Conservation (phyloP, 2,113 vertebrate genomes). For the Bostrychus sinensis region DNA sequence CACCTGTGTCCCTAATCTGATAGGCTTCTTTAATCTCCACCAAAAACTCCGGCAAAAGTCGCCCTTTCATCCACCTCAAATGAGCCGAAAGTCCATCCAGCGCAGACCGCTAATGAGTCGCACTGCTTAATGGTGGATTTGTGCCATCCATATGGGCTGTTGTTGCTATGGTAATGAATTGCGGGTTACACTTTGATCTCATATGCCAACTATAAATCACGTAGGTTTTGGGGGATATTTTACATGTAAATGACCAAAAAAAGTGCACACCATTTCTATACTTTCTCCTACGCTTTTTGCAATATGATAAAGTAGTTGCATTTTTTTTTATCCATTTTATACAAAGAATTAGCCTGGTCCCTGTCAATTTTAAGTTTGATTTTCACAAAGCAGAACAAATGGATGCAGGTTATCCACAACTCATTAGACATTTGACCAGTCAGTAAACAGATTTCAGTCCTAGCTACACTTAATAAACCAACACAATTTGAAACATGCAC, state of each 20-base stretch:
- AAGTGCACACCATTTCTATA: background rate
- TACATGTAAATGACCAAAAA: constrained; percentile 4
- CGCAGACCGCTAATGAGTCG: background rate
- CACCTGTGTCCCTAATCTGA: constrained; percentile 28
- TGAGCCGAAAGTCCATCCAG: background rate
- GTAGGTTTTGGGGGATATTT: background rate
- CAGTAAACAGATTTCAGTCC: too few species aligned
- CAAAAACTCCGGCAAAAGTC: background rate
- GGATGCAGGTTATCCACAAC: too few species aligned
- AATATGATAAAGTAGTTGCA: background rate
- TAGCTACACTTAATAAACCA: too few species aligned
- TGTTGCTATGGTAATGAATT: constrained; percentile 6
- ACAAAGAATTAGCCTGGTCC: too few species aligned
- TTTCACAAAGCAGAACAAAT: too few species aligned
- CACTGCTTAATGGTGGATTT: background rate
- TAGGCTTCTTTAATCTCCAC: constrained; percentile 20
- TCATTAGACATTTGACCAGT: too few species aligned
- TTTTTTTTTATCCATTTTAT: too few species aligned
- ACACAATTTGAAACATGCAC: too few species aligned
- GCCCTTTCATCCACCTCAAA: background rate
- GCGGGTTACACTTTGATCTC: constrained; percentile 1
- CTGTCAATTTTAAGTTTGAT: too few species aligned
- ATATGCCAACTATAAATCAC: background rate
- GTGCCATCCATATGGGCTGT: background rate
- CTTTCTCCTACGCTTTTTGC: background rate